Conservation (phyloP, 2,888 invertebrate species). For the Uloborus plumipes region DNA sequence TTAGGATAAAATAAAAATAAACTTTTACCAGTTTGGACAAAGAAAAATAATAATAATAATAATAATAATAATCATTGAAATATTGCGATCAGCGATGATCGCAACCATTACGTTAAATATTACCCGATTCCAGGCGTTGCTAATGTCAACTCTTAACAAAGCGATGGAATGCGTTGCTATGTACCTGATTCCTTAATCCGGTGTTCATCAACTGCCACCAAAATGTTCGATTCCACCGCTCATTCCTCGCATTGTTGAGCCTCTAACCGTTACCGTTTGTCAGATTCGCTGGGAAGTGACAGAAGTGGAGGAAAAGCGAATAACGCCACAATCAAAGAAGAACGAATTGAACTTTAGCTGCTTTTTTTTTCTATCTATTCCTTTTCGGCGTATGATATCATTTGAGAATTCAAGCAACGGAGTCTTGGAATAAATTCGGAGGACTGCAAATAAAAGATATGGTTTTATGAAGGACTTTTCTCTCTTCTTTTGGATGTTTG, state of each 20-base stretch:
- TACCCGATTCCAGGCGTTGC: background rate
- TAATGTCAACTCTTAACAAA: constrained; percentile 30
- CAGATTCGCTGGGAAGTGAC: constrained; percentile 21
- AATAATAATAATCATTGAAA: too few species aligned
- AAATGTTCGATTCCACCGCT: constrained; percentile 26
- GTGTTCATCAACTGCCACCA: constrained; percentile 32
- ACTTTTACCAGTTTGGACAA: too few species aligned
- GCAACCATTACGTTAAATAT: too few species aligned
- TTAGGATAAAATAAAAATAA: too few species aligned
- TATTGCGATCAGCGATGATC: too few species aligned
- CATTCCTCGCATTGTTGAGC: constrained; percentile 43
- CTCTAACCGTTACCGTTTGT: constrained; percentile 29
- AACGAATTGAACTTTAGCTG: constrained; percentile 28
- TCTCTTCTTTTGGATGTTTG: background rate
- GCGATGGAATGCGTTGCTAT: constrained; percentile 49
- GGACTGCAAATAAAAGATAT: constrained; percentile 40
- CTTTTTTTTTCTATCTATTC: constrained; percentile 27
- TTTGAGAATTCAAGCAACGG: constrained; percentile 4
- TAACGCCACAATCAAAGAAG: constrained; percentile 34
- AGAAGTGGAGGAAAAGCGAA: constrained; percentile 7
- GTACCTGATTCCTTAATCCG: constrained; percentile 54
- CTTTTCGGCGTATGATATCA: constrained; percentile 12
- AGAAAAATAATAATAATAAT: too few species aligned
- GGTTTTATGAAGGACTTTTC: background rate
- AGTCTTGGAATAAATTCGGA: constrained; percentile 19